Evolutionary conservation across 2,797 vertebrate genomes (phyloP).

Genomic region (Gymnothorax reevesii): DNA sequence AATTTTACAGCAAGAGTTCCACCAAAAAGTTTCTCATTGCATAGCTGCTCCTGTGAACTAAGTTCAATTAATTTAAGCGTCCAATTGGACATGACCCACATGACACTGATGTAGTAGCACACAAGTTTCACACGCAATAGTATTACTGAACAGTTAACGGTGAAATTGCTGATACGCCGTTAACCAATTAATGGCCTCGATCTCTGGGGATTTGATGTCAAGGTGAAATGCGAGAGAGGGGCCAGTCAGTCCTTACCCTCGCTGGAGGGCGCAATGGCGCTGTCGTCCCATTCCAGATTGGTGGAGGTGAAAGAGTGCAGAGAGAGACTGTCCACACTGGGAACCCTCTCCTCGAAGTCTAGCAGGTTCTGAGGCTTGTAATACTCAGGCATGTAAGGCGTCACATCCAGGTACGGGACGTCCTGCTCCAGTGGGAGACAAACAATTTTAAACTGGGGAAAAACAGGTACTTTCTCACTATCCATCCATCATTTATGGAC

Average conservation of each 20-base stretch:
- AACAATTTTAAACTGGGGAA: neutral
- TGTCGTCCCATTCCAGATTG: slow-evolving; percentile 98
- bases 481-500: no score
- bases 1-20: neutral
- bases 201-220: neutral
- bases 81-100: neutral
- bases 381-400: slow-evolving; percentile 98
- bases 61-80: neutral
- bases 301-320: slow-evolving; percentile 97
- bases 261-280: slow-evolving; percentile 95
- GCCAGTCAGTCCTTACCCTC: slow-evolving; percentile 78
- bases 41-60: neutral
- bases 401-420: slow-evolving; percentile 92
- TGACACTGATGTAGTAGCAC: neutral
- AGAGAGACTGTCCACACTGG: slow-evolving; percentile 93
- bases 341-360: slow-evolving; percentile 96
- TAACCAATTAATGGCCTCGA: neutral
- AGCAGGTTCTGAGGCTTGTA: slow-evolving; percentile 96
- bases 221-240: neutral
- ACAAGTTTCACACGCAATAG: neutral
- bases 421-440: slow-evolving; percentile 72
- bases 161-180: neutral
- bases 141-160: neutral
- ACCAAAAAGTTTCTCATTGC: neutral
- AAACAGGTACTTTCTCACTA: neutral